phyloP scores from a whole-genome alignment of 1,140 invertebrate species.

The Metaphire vulgaris region DNA sequence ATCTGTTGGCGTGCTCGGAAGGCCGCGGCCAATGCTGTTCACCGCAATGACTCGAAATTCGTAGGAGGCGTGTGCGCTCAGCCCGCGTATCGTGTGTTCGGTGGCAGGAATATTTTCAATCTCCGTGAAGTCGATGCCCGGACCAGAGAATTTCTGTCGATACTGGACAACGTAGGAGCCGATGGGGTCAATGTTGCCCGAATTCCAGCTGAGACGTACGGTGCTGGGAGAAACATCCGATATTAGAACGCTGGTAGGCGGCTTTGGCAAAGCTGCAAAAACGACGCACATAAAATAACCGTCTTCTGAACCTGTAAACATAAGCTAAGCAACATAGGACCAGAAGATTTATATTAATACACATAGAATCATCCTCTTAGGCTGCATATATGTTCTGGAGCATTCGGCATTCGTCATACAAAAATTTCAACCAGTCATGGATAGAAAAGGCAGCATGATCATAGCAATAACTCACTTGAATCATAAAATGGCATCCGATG shows the following conservation, averaged over 20 bases:
- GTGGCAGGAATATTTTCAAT: conserved; percentile 85
- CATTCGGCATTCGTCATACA: too few relatives aligned
- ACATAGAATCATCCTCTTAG: too few relatives aligned
- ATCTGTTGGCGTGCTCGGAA: conserved; percentile 72
- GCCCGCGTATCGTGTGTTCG: conserved; percentile 78
- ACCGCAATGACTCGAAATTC: conserved; percentile 92
- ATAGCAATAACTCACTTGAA: too few relatives aligned
- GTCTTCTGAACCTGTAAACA: too few relatives aligned
- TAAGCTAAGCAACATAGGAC: too few relatives aligned
- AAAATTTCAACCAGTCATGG: too few relatives aligned
- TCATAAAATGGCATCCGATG: too few relatives aligned
- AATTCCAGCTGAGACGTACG: conserved; percentile 82
- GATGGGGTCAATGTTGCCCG: conserved; percentile 70
- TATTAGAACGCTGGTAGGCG: conserved; percentile 76
- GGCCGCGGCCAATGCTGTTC: conserved; percentile 83
- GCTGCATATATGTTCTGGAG: too few relatives aligned
- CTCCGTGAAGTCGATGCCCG: conserved; percentile 57
- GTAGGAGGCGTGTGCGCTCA: conserved; percentile 88
- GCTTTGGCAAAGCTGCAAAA: conserved; percentile 80
- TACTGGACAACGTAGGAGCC: conserved; percentile 92
- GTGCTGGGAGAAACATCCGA: conserved; percentile 88
- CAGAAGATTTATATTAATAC: too few relatives aligned
- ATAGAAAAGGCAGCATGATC: too few relatives aligned
- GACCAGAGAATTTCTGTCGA: conserved; percentile 71
- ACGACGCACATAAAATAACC: too few relatives aligned